Percentiles rank a stretch among this genome's conserved stretches.
These are phyloP conservation scores for Artemia sp. DNA, from an alignment of 2,888 invertebrate genomes.

Conservation along the genomic window DNA sequence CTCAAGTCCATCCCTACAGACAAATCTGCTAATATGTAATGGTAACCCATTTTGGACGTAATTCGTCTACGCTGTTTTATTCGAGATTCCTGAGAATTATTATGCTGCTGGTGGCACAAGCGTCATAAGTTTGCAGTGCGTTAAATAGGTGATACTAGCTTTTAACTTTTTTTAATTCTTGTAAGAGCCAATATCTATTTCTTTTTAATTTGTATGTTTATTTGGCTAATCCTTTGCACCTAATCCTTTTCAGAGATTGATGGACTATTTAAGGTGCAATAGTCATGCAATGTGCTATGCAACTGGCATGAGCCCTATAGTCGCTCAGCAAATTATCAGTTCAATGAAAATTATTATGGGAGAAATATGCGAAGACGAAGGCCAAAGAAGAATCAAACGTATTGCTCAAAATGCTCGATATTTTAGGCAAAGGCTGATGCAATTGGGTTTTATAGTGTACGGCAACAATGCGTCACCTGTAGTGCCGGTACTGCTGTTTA, in stretches of 20 bases:
- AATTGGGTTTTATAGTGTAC: slow-evolving; percentile 76
- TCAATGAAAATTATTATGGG: slow-evolving; percentile 77
- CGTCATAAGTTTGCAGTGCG: no score
- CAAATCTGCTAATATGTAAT: no score
- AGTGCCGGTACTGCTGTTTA: slow-evolving; percentile 82
- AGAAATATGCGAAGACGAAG: slow-evolving; percentile 52
- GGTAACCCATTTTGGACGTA: no score
- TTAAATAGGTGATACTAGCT: no score
- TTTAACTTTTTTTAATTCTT: no score
- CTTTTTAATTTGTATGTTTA: no score
- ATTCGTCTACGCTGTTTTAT: no score
- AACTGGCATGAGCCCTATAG: slow-evolving; percentile 68
- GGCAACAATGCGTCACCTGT: slow-evolving; percentile 91
- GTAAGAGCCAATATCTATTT: no score
- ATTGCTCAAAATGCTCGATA: slow-evolving; percentile 65
- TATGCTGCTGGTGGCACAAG: no score
- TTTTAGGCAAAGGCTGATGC: slow-evolving; percentile 56
- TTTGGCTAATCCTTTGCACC: no score
- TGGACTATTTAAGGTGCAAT: slow-evolving; percentile 52
- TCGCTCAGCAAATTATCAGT: slow-evolving; percentile 74
- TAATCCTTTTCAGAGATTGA: slow-evolving; percentile 42
- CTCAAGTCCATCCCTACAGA: no score
- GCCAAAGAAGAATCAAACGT: slow-evolving; percentile 45
- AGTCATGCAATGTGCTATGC: slow-evolving; percentile 79
- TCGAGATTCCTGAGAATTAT: no score